Evolutionary conservation across 2,113 vertebrate genomes (phyloP), one percentile per base, ranked within the genome.

Genomic region (Leucopternis melanops): DNA sequence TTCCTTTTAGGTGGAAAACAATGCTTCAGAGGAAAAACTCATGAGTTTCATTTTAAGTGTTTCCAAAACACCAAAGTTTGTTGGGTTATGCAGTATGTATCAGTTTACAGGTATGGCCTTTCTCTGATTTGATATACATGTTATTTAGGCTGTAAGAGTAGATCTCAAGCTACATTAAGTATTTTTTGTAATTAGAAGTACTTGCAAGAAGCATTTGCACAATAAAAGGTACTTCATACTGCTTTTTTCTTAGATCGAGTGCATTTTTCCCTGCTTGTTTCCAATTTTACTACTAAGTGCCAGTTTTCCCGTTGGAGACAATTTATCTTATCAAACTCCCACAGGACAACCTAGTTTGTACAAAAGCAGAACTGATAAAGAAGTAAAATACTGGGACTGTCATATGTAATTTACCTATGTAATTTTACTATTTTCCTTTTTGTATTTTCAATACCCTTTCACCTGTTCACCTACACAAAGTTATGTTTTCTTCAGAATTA

Each of bases 1-100:
- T 44, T 61, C 77, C 22, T 50, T 18, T 10, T 4, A 12, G 4
- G 9, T 5, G 27, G 58, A 20, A 74, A 52, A 23, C 34, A 2
- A 13, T 2, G 5, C 36, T 59, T 71, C 8, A 31, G 26, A 27
- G 18, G 19, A 40, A 77, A 70, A 81, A 25, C 42, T 34, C 20
- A 0, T 0, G 8, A 59, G 8, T 16, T 21, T 2, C 4, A 42
- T 34, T 22, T 27, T 57, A 49, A 44, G 11, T 4, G 62, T n/a
- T 75, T 50, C 62, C 54, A 44, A n/a, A 75, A 16, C 47, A 52
- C 29, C 11, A 1, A 11, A 7, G 47, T 20, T 4, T 49, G 14
- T 9, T 20, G 47, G n/a, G 32, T 13, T 52, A 26, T 19, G 44
- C 40, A 44, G 16, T 14, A 25, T 29, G 12, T 22, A 52, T 8